Percentiles rank a stretch among this genome's conserved stretches.
Conservation (phyloP, 2,888 invertebrate species). For the Silvanus unidentatus region DNA sequence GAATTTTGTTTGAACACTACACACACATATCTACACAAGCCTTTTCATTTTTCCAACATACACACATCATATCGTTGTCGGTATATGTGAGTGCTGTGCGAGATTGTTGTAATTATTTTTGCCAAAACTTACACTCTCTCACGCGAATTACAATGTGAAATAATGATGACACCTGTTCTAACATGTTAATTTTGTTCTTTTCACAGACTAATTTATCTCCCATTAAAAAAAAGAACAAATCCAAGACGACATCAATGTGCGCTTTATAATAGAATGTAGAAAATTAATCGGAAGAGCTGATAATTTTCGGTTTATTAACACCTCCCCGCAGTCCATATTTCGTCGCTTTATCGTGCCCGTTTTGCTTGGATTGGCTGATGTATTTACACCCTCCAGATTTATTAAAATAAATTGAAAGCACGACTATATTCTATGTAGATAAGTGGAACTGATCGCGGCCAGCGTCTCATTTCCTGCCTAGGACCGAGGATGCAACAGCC, state of each 20-base stretch:
- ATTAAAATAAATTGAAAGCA: slow-evolving; percentile 49
- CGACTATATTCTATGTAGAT: slow-evolving; percentile 40
- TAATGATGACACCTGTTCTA: too few relatives aligned
- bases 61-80: too few relatives aligned
- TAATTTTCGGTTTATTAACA: background rate
- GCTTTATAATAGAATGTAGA: background rate
- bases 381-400: slow-evolving; percentile 46
- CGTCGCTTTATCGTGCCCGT: slow-evolving; percentile 29
- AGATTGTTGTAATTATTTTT: too few relatives aligned
- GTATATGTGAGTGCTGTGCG: too few relatives aligned
- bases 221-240: background rate
- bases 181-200: too few relatives aligned
- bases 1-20: too few relatives aligned
- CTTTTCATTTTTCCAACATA: too few relatives aligned
- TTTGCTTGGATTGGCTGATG: slow-evolving; percentile 42
- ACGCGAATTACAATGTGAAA: too few relatives aligned
- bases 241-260: background rate
- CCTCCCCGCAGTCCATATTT: background rate
- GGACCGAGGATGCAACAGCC: slow-evolving; percentile 12
- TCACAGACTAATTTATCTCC: background rate
- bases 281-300: slow-evolving; percentile 10
- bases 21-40: too few relatives aligned
- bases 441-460: slow-evolving; percentile 36
- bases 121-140: too few relatives aligned
- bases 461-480: slow-evolving; percentile 36